Base-by-base conservation (phyloP, 2,888 invertebrate species). In the Ochropleura leucogaster region DNA sequence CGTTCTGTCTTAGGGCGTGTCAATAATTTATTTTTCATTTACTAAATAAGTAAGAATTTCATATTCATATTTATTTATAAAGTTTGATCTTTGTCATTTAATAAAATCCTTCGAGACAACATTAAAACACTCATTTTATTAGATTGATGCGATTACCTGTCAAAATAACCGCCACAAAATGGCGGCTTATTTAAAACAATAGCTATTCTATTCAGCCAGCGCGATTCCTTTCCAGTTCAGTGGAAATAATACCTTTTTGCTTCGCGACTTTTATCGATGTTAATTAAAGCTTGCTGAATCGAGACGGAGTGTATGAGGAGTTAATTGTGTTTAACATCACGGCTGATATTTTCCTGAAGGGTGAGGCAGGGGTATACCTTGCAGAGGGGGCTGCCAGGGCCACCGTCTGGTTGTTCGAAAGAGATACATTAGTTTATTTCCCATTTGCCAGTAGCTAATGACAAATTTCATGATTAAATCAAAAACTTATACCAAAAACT, bases 171-270 rank as follows among this genome's bases (percentile, higher is more conserved):
- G 46, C 69, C 68, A 63, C 47, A 74, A 79, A 83, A 74, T 74
- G 60, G 71, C 80, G n/a, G 20, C 42, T 30, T 65, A 82, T 84
- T 76, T 44, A 72, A 68, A 70, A 84, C 81, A 84, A 82, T 72
- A 68, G 67, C n/a, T 57, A 75, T 60, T 30, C 64, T 51, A 67
- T 84, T 84, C 77, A 80, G 8, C 59, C 59, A 57, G 51, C 12
- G 30, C 42, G 59, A 84, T 66, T 84, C 69, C 81, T 63, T 80
- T 80, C 69, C 82, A 67, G 51, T 44, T 49, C 47, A 75, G 55
- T 80, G 49, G 47, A 69, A 62, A 70, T 44, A 72, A 71, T 80
- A 67, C 81, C 55, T 68, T 72, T 72, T 68, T 59, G 69, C 63
- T 80, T 69, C 69, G 49, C 60, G 76, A 76, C 84, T 68, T 80